phyloP scores from a whole-genome alignment of 2,888 invertebrate species.

The Pimpla rufipes region DNA sequence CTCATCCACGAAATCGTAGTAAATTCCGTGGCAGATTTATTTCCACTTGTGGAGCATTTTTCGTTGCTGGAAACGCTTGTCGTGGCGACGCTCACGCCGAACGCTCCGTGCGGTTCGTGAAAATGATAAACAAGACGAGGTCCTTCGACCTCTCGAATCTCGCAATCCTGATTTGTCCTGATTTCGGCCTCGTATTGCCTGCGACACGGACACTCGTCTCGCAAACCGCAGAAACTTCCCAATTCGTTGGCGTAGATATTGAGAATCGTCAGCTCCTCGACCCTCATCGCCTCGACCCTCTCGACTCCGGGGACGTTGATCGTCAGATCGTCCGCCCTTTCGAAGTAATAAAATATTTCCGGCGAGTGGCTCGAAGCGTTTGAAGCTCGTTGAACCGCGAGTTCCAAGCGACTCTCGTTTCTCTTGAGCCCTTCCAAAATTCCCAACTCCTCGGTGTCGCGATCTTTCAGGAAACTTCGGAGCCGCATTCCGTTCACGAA shows the following conservation, averaged over 20 bases:
- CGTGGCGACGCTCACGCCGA: constrained; percentile 74
- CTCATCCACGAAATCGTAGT: constrained; percentile 75
- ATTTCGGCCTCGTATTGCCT: constrained; percentile 74
- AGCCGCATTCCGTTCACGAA: constrained; percentile 72
- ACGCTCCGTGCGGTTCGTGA: constrained; percentile 67
- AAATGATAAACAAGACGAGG: constrained; percentile 71
- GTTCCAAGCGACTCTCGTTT: constrained; percentile 65
- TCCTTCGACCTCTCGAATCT: constrained; percentile 56
- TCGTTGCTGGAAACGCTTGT: constrained; percentile 71
- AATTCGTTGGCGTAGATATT: constrained; percentile 73
- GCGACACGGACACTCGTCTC: constrained; percentile 74
- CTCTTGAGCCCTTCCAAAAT: constrained; percentile 19
- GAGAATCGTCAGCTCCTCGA: constrained; percentile 69
- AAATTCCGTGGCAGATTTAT: constrained; percentile 65
- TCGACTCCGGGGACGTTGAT: constrained; percentile 71
- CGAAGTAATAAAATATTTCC: constrained; percentile 75
- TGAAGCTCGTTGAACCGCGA: constrained; percentile 50
- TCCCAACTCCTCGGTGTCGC: constrained; percentile 4
- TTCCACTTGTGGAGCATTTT: constrained; percentile 66
- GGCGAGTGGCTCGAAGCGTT: constrained; percentile 48
- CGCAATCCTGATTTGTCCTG: constrained; percentile 52
- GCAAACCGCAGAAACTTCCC: constrained; percentile 75
- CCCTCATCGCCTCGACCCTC: constrained; percentile 65
- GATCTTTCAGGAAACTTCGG: constrained; percentile 25
- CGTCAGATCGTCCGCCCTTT: constrained; percentile 71